Evolutionary conservation across 2,888 invertebrate genomes (phyloP).

Genomic region (Auanema sp.): DNA sequence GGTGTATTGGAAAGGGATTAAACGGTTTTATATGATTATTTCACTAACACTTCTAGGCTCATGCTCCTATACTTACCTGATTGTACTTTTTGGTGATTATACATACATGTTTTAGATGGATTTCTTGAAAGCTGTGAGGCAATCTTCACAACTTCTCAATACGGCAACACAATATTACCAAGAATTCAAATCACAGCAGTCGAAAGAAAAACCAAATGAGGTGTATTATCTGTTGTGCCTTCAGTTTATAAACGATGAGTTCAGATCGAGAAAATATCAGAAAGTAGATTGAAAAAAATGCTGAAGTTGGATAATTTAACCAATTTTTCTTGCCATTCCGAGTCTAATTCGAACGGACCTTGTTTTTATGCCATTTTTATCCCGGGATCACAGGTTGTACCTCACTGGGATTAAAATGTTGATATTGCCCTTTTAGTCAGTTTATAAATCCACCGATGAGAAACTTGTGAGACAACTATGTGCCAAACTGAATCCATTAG

Average conservation of each 20-base stretch:
- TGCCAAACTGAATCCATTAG: slow-evolving; percentile 17
- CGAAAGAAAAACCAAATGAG: slow-evolving; percentile 1
- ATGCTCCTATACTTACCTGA: too few relatives aligned
- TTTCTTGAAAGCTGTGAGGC: too few relatives aligned
- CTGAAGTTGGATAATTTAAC: slow-evolving; percentile 17
- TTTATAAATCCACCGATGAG: slow-evolving; percentile 18
- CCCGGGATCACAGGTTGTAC: slow-evolving; percentile 16
- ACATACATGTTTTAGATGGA: too few relatives aligned
- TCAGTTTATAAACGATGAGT: neutral
- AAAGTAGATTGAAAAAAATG: slow-evolving; percentile 21
- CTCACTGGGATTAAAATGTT: neutral
- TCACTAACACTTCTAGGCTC: too few relatives aligned
- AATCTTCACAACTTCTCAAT: too few relatives aligned
- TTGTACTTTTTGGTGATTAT: too few relatives aligned
- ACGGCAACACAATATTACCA: neutral
- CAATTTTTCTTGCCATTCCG: slow-evolving; percentile 20
- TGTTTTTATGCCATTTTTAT: slow-evolving; percentile 21
- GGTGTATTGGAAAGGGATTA: too few relatives aligned
- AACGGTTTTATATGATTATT: too few relatives aligned
- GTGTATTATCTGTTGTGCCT: too few relatives aligned
- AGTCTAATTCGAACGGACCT: slow-evolving; percentile 14
- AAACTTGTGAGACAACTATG: slow-evolving; percentile 19
- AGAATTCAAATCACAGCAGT: neutral
- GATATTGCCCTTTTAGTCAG: slow-evolving; percentile 10
- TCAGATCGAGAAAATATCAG: slow-evolving; percentile 18